phyloP scores from a whole-genome alignment of 2,888 invertebrate genomes.

The Scaptomyza polygonia region DNA sequence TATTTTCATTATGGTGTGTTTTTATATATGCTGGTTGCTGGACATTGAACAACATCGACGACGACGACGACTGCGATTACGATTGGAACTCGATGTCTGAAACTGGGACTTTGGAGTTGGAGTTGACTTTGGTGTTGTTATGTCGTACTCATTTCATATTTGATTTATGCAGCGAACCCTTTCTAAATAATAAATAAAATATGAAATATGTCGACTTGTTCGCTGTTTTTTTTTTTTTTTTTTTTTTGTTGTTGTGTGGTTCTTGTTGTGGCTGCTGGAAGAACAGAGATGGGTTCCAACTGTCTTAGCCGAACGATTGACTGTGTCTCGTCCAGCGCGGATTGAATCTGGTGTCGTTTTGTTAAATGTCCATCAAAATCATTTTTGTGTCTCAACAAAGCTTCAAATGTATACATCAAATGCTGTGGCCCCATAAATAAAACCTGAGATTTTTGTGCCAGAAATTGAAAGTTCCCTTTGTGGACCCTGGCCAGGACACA shows the following conservation, averaged over 20 bases:
- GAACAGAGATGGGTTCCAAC: conserved; percentile 33
- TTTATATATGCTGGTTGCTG: conserved; percentile 72
- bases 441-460: conserved; percentile 21
- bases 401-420: conserved; percentile 77
- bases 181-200: conserved; percentile 82
- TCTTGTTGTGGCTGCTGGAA: conserved; percentile 19
- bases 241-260: conserved; percentile 35
- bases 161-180: conserved; percentile 82
- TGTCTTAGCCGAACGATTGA: conserved; percentile 9
- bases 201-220: conserved; percentile 77
- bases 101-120: conserved; percentile 17
- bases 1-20: conserved; percentile 51
- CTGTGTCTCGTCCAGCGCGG: conserved; percentile 14
- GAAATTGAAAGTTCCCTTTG: conserved; percentile 48
- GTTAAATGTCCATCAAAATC: conserved; percentile 83
- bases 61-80: conserved; percentile 31
- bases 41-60: conserved; percentile 60
- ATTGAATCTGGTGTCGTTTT: conserved; percentile 75
- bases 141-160: conserved; percentile 78
- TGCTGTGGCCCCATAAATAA: conserved; percentile 64
- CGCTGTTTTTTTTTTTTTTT: conserved; percentile 12
- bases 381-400: conserved; percentile 73
- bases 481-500: conserved; percentile 13
- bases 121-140: conserved; percentile 70
- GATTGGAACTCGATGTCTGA: conserved; percentile 1